Percentiles rank a stretch among this genome's conserved stretches.
Evolutionary conservation across 2,113 vertebrate species (phyloP).

Genomic region (Crotophaga sulcirostris): DNA sequence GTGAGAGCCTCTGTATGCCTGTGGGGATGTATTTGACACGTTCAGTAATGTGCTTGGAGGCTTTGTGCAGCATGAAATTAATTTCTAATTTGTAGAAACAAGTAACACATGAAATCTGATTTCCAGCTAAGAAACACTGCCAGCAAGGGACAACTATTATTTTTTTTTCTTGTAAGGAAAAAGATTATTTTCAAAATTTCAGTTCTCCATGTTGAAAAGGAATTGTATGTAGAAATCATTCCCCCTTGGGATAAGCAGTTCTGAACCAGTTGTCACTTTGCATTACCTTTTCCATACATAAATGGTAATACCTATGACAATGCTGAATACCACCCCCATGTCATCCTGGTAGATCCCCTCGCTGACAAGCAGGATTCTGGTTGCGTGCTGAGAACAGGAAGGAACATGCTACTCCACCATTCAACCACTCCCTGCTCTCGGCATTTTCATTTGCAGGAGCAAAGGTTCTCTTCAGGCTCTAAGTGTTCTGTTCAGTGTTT

Average conservation of each 20-base stretch:
- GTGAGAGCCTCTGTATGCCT: not conserved
- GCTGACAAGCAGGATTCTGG: not conserved
- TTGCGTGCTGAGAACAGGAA: rapidly evolving
- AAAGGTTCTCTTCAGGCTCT: not conserved
- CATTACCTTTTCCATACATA: not conserved
- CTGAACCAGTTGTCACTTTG: not conserved
- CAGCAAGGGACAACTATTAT: not conserved
- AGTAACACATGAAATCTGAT: not conserved
- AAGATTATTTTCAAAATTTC: not conserved
- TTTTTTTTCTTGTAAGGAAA: not conserved
- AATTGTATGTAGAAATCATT: not conserved
- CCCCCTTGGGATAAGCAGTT: not conserved
- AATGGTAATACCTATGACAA: rapidly evolving
- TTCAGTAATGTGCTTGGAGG: not conserved
- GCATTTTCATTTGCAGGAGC: not conserved
- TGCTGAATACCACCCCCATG: not conserved
- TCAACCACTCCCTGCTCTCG: not conserved
- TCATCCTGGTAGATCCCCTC: not conserved
- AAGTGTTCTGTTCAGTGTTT: not conserved
- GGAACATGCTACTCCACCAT: not conserved
- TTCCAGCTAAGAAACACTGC: not conserved
- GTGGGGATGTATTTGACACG: not conserved
- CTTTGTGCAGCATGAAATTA: not conserved
- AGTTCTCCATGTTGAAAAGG: not conserved
- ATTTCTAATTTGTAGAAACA: not conserved